Evolutionary conservation across 2,113 vertebrate genomes (phyloP), one percentile per base, ranked within the genome.

Genomic region (Peromyscus polionotus): DNA sequence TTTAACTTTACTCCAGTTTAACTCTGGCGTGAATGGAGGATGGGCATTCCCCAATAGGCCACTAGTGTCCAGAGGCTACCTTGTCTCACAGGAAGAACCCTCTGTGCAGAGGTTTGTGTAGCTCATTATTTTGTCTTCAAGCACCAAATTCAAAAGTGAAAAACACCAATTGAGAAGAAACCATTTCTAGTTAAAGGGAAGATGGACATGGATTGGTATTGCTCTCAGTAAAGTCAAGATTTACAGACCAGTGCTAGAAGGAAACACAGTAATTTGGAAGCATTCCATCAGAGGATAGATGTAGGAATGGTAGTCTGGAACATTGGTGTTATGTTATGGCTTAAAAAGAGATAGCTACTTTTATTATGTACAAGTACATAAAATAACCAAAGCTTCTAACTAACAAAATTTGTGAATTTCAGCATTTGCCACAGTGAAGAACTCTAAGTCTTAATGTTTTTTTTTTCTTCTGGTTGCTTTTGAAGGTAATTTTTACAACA

Each of bases 251-350:
- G 13, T 16, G 13, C n/a, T 42, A 42, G n/a, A 84, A 72, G 14
- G n/a, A 39, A 72, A 94, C 13, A 86, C 45, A 42, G 36, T 45
- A 14, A 84, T 93, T 86, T 91, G 63, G 39, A 77, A 83, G 96
- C 70, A 54, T 51, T 57, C 31, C 54, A 65, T 42, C 26, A 45
- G 14, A 2, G 31, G 28, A 68, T 45, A 84, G 12, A 26, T 48
- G 42, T 61, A 9, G 48, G 36, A 87, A 63, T 3, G 76, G 28
- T 28, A 28, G 88, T 84, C 73, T n/a, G 5, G 39, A 93, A 95
- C 42, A 3, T 3, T 11, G 24, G 17, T 24, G 20, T 87, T 80
- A 57, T 51, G 14, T 16, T 42, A 31, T 86, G 61, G 22, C 9
- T 72, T 75, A 48, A 42, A 86, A 63, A 77, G 51, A 42, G 59